phyloP scores from a whole-genome alignment of 1,140 invertebrate genomes.

The Dendroctonus ponderosae region DNA sequence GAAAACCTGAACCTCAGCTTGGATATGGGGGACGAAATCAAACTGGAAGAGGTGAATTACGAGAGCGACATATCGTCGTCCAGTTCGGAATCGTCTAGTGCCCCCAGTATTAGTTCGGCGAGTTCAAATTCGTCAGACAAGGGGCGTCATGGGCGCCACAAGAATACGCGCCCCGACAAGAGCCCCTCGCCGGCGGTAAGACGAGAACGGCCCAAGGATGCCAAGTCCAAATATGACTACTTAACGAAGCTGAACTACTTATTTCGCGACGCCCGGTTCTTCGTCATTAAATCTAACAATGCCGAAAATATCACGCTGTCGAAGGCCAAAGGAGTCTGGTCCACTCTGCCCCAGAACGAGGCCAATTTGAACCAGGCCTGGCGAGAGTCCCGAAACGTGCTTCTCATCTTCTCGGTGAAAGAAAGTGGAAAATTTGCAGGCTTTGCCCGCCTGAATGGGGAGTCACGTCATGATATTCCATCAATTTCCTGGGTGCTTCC shows the following conservation, averaged over 20 bases:
- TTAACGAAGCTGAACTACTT: constrained; percentile 90
- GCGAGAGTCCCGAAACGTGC: constrained; percentile 87
- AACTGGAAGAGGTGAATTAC: constrained; percentile 51
- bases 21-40: constrained; percentile 50
- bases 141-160: constrained; percentile 54
- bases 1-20: constrained; percentile 49
- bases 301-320: constrained; percentile 93
- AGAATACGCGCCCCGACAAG: constrained; percentile 54
- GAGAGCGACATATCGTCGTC: constrained; percentile 79
- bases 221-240: constrained; percentile 73
- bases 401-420: constrained; percentile 96
- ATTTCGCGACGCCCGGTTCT: constrained; percentile 92
- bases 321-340: constrained; percentile 96
- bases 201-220: constrained; percentile 57
- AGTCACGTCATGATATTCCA: constrained; percentile 84
- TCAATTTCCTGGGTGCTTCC: constrained; percentile 94
- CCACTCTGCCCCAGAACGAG: constrained; percentile 95
- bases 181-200: constrained; percentile 55
- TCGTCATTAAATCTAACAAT: constrained; percentile 97
- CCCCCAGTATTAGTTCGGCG: constrained; percentile 71
- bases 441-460: constrained; percentile 84
- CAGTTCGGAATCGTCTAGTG: constrained; percentile 65
- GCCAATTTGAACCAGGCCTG: constrained; percentile 93
- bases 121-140: constrained; percentile 64
- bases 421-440: constrained; percentile 94